Evolutionary conservation across 2,888 invertebrate genomes (phyloP).

Genomic region (Zaprionus obscuricornis): DNA sequence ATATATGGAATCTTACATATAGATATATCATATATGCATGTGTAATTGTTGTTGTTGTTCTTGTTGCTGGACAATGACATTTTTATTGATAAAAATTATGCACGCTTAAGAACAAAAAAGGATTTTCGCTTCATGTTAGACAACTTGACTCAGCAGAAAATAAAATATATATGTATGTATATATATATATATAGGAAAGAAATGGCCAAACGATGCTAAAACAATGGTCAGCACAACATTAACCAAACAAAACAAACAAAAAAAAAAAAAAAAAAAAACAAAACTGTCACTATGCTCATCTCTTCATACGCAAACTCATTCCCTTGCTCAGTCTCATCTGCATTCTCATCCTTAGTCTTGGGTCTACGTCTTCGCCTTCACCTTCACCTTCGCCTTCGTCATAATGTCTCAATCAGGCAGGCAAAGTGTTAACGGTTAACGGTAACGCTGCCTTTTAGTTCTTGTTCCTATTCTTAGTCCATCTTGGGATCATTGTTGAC

Average conservation of each 20-base stretch:
- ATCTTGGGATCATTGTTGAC: conserved; percentile 47
- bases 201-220: conserved; percentile 27
- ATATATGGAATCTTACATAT: too few species aligned
- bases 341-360: neutral
- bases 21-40: neutral
- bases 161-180: too few species aligned
- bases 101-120: conserved; percentile 60
- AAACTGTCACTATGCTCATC: conserved; percentile 31
- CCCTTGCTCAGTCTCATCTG: too few species aligned
- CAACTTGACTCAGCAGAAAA: conserved; percentile 74
- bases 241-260: neutral
- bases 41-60: conserved; percentile 1
- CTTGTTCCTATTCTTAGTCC: too few species aligned
- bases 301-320: too few species aligned
- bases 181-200: too few species aligned
- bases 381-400: conserved; percentile 41
- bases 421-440: conserved; percentile 35
- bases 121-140: conserved; percentile 54
- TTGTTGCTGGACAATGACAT: conserved; percentile 38
- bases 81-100: conserved; percentile 77
- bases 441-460: conserved; percentile 33
- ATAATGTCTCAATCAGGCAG: conserved; percentile 72
- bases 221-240: conserved; percentile 43
- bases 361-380: conserved; percentile 5
- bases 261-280: neutral